A percentile compares a stretch with the other conserved stretches of the same genome.
These are phyloP conservation scores for Sipunculus nudus DNA, from an alignment of 2,888 invertebrate species.

Conservation along the genomic window DNA sequence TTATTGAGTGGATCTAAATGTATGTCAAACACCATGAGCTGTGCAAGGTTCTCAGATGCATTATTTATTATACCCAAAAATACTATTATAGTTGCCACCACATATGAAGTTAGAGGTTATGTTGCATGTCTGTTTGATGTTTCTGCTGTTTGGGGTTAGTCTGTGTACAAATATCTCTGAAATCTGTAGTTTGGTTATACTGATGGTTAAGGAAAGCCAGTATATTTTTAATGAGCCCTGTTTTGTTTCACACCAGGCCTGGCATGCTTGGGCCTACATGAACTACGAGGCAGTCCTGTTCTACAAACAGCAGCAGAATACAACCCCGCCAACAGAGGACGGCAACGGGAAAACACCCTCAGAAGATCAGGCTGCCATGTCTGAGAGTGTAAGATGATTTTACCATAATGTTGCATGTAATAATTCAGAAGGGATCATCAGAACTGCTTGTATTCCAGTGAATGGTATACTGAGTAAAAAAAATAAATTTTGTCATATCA, in stretches of 20 bases:
- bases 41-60: too few relatives aligned
- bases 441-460: too few relatives aligned
- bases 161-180: background rate
- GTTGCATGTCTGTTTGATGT: background rate
- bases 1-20: too few relatives aligned
- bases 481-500: too few relatives aligned
- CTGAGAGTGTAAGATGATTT: too few relatives aligned
- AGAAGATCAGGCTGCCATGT: background rate
- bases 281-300: constrained; percentile 92
- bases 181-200: background rate
- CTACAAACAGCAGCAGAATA: constrained; percentile 69
- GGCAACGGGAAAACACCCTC: background rate
- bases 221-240: background rate
- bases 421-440: too few relatives aligned
- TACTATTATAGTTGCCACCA: too few relatives aligned
- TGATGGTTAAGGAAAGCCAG: background rate
- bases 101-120: too few relatives aligned
- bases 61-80: too few relatives aligned
- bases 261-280: constrained; percentile 98
- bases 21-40: too few relatives aligned
- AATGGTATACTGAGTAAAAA: too few relatives aligned
- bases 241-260: constrained; percentile 73
- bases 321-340: background rate
- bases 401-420: too few relatives aligned
- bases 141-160: background rate